Percentiles rank a stretch among this genome's conserved stretches.
phyloP scores from a whole-genome alignment of 2,888 invertebrate genomes.

The Cantharis rufa region DNA sequence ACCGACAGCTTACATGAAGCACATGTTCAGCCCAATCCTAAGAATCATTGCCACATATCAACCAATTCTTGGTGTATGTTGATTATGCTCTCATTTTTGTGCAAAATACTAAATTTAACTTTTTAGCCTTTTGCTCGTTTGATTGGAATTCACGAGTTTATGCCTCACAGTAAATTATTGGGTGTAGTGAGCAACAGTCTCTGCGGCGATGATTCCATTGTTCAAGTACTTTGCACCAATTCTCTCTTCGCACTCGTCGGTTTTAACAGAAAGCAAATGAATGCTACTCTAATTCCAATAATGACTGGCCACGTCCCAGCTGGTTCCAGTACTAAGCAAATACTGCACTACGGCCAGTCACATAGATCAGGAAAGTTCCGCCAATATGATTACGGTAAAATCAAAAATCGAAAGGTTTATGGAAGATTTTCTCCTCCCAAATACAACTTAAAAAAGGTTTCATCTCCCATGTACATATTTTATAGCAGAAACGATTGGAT shows the following conservation, averaged over 20 bases:
- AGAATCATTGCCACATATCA: not conserved
- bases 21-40: not conserved
- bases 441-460: slow-evolving; percentile 32
- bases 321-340: not conserved
- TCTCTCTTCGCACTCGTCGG: slow-evolving; percentile 46
- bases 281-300: slow-evolving; percentile 43
- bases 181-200: slow-evolving; percentile 57
- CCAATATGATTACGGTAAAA: not conserved
- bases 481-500: slow-evolving; percentile 38
- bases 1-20: slow-evolving; percentile 57
- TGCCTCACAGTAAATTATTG: slow-evolving; percentile 61
- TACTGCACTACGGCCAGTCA: not conserved
- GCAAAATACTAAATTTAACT: not conserved
- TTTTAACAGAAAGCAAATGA: slow-evolving; percentile 46
- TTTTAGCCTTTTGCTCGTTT: not conserved
- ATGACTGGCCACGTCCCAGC: slow-evolving; percentile 44
- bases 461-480: slow-evolving; percentile 33
- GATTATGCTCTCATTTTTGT: not conserved
- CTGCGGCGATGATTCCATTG: slow-evolving; percentile 50
- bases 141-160: slow-evolving; percentile 63
- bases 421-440: slow-evolving; percentile 27
- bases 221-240: slow-evolving; percentile 44
- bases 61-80: not conserved
- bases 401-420: slow-evolving; percentile 30
- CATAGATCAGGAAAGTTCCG: not conserved